Conservation (phyloP, 1,140 invertebrate species). For the Schlechtendalia chinensis region DNA sequence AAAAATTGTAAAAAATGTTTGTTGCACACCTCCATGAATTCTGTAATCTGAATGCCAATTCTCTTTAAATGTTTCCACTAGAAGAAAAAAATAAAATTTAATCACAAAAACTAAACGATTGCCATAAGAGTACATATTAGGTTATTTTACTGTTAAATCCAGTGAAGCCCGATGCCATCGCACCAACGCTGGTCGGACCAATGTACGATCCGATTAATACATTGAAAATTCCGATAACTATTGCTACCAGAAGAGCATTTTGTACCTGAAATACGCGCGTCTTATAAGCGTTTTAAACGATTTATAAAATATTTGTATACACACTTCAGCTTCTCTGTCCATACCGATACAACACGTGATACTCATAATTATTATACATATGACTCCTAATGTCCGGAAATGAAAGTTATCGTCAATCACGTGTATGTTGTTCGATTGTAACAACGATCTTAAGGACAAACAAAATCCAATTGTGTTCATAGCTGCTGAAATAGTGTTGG, state of each 20-base stretch:
- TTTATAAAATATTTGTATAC: background rate
- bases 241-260: constrained; percentile 16
- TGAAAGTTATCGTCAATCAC: constrained; percentile 74
- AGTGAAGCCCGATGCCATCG: constrained; percentile 73
- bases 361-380: constrained; percentile 74
- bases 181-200: background rate
- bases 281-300: background rate
- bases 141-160: constrained; percentile 75
- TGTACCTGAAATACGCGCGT: constrained; percentile 10
- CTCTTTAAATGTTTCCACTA: constrained; percentile 67
- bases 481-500: constrained; percentile 93
- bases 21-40: constrained; percentile 66
- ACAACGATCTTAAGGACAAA: constrained; percentile 76
- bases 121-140: too few relatives aligned
- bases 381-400: constrained; percentile 71
- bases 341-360: constrained; percentile 84
- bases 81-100: constrained; percentile 6
- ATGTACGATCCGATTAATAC: constrained; percentile 6
- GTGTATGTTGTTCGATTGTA: constrained; percentile 61
- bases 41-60: constrained; percentile 80
- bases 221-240: constrained; percentile 32
- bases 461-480: constrained; percentile 99
- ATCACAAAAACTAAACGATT: background rate
- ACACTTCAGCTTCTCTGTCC: constrained; percentile 84
- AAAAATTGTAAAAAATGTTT: constrained; percentile 89